Evolutionary conservation across 1,140 invertebrate genomes (phyloP).

Genomic region (Lepidurus arcticus): DNA sequence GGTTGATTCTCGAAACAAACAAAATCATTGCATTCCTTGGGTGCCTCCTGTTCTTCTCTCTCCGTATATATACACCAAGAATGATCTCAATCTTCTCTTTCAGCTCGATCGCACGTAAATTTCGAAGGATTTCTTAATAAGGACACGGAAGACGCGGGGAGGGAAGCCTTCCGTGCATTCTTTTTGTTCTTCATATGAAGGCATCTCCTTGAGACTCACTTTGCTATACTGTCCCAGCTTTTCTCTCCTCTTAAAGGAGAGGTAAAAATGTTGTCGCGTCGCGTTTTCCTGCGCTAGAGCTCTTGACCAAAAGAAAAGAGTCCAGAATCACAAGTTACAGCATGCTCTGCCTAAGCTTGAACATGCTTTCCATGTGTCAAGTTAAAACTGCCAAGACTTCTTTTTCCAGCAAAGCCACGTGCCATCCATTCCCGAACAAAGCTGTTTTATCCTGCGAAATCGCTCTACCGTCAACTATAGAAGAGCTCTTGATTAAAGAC

Average conservation of each 20-base stretch:
- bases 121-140: not conserved
- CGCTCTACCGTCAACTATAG: slow-evolving; percentile 3
- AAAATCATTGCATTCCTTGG: not conserved
- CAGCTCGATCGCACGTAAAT: not conserved
- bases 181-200: not conserved
- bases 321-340: not conserved
- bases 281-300: not conserved
- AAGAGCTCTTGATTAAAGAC: slow-evolving; percentile 1
- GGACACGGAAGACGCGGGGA: not conserved
- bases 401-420: not conserved
- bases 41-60: no score
- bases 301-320: not conserved
- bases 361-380: slow-evolving; percentile 10
- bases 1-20: not conserved
- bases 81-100: not conserved
- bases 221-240: not conserved
- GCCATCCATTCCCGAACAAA: not conserved
- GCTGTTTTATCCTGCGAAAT: not conserved
- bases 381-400: not conserved
- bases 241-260: not conserved
- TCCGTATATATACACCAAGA: not conserved
- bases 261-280: not conserved
- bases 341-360: not conserved
- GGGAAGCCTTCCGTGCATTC: not conserved
- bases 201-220: not conserved